A percentile compares a stretch with the other conserved stretches of the same genome.
Conservation (phyloP, 2,888 invertebrate genomes). For the Tinea pellionella region DNA sequence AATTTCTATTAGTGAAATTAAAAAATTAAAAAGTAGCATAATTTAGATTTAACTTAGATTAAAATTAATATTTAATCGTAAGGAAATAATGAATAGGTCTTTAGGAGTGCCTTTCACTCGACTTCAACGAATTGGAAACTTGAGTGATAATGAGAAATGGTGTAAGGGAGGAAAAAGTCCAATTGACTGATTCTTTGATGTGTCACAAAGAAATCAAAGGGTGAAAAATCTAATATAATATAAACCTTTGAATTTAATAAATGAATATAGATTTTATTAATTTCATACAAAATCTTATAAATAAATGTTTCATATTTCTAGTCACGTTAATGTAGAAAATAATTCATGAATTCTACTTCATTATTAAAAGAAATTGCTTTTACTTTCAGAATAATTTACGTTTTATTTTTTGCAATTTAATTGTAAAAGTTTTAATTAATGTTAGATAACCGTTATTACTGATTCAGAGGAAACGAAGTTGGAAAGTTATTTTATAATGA, state of each 20-base stretch:
- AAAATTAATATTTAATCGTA: no score
- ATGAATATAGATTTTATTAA: no score
- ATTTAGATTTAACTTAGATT: no score
- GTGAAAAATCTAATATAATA: slow-evolving; percentile 27
- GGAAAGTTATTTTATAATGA: background rate
- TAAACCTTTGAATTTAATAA: background rate
- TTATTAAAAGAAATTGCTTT: background rate
- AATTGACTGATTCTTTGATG: slow-evolving; percentile 18
- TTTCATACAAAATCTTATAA: no score
- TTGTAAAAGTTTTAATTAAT: background rate
- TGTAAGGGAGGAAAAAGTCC: slow-evolving; percentile 21
- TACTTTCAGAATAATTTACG: background rate
- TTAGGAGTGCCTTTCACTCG: slow-evolving; percentile 22
- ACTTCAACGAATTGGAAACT: slow-evolving; percentile 36
- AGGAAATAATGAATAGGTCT: no score
- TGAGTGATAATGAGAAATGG: slow-evolving; percentile 27
- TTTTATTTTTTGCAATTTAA: background rate
- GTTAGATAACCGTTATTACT: background rate
- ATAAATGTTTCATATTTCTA: no score
- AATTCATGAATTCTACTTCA: background rate
- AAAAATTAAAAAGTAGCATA: no score
- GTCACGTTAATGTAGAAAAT: background rate
- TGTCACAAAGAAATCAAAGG: slow-evolving; percentile 23
- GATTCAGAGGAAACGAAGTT: background rate
- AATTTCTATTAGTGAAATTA: no score